A percentile compares a stretch with the other conserved stretches of the same genome.
phyloP scores from a whole-genome alignment of 2,888 invertebrate species.

The Bhutanitis thaidina region DNA sequence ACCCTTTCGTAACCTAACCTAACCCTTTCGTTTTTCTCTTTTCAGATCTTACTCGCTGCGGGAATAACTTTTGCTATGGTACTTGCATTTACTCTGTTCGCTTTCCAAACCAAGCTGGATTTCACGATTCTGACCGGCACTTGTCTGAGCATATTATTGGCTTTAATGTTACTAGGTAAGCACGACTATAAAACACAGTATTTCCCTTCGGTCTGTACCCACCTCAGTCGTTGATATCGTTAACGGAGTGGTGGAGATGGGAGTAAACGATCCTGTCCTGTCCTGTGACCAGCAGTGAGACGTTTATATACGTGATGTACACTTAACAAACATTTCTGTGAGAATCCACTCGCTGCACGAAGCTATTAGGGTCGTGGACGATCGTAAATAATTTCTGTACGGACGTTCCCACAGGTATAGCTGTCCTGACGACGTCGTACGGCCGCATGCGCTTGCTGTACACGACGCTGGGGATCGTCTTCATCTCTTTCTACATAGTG shows the following conservation, averaged over 20 bases:
- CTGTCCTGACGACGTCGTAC: conserved; percentile 75
- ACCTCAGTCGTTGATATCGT: too few relatives aligned
- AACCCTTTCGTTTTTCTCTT: not conserved
- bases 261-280: too few relatives aligned
- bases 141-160: conserved; percentile 86
- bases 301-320: too few relatives aligned
- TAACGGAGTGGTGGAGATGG: too few relatives aligned
- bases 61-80: conserved; percentile 93
- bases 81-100: conserved; percentile 92
- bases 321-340: too few relatives aligned
- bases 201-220: too few relatives aligned
- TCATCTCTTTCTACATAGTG: conserved; percentile 93
- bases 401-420: conserved; percentile 80
- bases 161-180: conserved; percentile 87
- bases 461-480: conserved; percentile 89
- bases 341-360: too few relatives aligned
- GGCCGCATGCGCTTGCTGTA: conserved; percentile 82
- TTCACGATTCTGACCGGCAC: conserved; percentile 89
- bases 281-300: too few relatives aligned
- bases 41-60: conserved; percentile 90
- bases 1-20: too few relatives aligned
- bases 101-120: conserved; percentile 95
- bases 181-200: too few relatives aligned
- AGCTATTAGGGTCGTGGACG: too few relatives aligned
- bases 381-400: too few relatives aligned